Conservation (phyloP, 2,113 vertebrate genomes). For the Thermophis baileyi region DNA sequence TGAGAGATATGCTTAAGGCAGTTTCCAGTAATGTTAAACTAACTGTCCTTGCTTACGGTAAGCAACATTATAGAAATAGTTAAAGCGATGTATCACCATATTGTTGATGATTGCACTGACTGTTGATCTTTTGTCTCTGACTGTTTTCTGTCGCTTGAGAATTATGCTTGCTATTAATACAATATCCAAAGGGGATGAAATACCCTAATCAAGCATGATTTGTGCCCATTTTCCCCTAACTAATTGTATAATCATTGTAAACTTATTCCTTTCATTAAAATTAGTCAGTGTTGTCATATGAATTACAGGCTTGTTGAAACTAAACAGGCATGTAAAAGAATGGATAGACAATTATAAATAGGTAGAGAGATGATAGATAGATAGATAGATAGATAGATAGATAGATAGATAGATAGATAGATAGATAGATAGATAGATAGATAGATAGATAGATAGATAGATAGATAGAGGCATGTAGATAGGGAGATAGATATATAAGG, state of each 20-base stretch:
- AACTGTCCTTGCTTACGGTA: constrained; percentile 42
- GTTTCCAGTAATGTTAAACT: constrained; percentile 50
- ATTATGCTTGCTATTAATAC: constrained; percentile 32
- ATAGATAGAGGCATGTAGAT: too few species aligned
- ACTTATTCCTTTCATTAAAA: constrained; percentile 41
- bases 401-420: too few species aligned
- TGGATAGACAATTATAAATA: background rate
- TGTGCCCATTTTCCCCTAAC: constrained; percentile 37
- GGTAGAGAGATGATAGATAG: background rate
- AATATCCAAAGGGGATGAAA: constrained; percentile 10
- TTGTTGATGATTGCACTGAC: constrained; percentile 10
- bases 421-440: background rate
- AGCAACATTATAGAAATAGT: constrained; percentile 32
- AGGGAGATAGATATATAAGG: background rate
- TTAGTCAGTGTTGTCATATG: background rate
- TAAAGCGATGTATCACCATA: constrained; percentile 8
- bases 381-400: too few species aligned
- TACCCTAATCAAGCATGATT: constrained; percentile 32
- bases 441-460: too few species aligned
- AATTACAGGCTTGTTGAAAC: background rate
- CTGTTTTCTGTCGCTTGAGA: constrained; percentile 23
- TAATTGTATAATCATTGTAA: constrained; percentile 13
- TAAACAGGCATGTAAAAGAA: background rate
- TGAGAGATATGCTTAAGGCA: constrained; percentile 33
- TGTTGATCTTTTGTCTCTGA: constrained; percentile 26